A percentile compares a stretch with the other conserved stretches of the same genome.
phyloP scores from a whole-genome alignment of 2,888 invertebrate species.

The Chydorus sphaericus region DNA sequence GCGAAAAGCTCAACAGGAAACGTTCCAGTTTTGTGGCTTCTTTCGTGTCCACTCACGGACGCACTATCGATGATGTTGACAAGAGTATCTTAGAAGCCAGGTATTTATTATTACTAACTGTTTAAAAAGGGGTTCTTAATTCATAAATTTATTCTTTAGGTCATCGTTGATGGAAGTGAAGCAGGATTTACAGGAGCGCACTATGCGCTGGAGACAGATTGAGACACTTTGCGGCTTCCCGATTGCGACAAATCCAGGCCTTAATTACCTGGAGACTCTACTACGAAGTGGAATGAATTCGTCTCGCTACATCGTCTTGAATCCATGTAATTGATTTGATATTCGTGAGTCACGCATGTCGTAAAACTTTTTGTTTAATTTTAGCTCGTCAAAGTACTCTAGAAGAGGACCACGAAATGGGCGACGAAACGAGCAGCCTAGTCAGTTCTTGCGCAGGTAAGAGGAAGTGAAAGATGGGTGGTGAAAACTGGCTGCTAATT shows the following conservation, averaged over 20 bases:
- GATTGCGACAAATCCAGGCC: constrained; percentile 75
- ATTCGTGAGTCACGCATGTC: neutral
- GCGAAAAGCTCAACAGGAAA: constrained; percentile 88
- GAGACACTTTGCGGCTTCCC: constrained; percentile 79
- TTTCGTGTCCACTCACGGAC: constrained; percentile 90
- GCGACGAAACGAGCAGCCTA: neutral
- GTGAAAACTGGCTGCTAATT: too few species aligned
- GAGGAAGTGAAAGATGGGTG: too few species aligned
- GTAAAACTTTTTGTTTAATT: neutral
- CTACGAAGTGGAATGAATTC: constrained; percentile 39
- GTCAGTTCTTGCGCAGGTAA: constrained; percentile 2
- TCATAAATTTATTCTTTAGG: constrained; percentile 29
- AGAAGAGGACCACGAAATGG: neutral
- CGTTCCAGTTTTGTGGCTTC: constrained; percentile 87
- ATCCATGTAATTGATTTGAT: neutral
- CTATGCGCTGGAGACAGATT: constrained; percentile 88
- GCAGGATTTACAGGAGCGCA: constrained; percentile 78
- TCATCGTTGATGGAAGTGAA: constrained; percentile 87
- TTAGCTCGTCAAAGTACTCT: neutral
- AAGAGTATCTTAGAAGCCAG: constrained; percentile 83
- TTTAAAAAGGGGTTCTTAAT: neutral
- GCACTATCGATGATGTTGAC: constrained; percentile 93
- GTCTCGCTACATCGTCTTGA: constrained; percentile 2
- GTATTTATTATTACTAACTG: constrained; percentile 25
- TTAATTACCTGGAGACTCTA: constrained; percentile 61